Conservation (phyloP, 2,113 vertebrate species). For the Rhabdornis inornatus region DNA sequence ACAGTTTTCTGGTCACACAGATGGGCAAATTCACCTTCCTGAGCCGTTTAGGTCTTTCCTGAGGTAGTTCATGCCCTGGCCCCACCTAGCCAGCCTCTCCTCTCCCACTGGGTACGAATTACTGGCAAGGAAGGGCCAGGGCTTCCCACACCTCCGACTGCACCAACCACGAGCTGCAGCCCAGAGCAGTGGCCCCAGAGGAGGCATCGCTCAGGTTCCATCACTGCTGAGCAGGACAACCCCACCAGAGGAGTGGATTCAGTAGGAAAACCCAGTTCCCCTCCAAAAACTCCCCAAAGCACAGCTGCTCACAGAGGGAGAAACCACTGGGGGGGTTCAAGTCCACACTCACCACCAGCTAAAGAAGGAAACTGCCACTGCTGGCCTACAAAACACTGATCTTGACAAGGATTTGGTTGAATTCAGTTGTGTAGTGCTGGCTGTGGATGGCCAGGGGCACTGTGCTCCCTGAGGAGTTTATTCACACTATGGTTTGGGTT, state of each 20-base stretch:
- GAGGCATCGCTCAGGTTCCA: not conserved
- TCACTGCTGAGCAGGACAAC: not conserved
- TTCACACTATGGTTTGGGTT: not conserved
- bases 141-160: not conserved
- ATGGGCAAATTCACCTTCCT: not conserved
- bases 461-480: not conserved
- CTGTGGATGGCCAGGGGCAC: not conserved
- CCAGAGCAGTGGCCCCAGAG: not conserved
- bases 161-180: not conserved
- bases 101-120: not conserved
- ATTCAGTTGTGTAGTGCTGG: not conserved
- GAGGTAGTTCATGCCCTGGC: not conserved
- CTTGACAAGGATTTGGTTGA: not conserved
- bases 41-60: not conserved
- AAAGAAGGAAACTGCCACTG: not conserved
- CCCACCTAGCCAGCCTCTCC: not conserved
- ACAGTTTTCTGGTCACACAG: not conserved
- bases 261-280: not conserved
- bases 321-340: not conserved
- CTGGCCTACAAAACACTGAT: not conserved
- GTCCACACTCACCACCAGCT: not conserved
- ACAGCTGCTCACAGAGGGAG: not conserved
- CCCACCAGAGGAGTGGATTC: not conserved
- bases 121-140: not conserved
- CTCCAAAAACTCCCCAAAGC: not conserved